Evolutionary conservation across 2,797 vertebrate species (phyloP), one percentile per base, ranked within the genome.

Genomic region (Merluccius polli): DNA sequence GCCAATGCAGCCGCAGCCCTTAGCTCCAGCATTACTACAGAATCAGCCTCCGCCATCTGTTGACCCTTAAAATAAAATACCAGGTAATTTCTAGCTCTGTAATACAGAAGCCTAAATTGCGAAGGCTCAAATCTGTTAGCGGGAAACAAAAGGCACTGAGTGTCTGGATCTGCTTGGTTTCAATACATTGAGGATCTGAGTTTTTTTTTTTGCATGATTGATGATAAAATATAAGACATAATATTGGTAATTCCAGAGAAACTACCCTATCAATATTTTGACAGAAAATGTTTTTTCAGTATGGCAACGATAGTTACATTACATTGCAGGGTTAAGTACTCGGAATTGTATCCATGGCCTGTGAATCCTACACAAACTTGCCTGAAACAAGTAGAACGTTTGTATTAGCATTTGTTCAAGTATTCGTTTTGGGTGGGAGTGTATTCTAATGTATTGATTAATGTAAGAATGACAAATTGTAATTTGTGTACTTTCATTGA

Each of bases 31-130:
- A 12, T 65, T 65, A 65, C 69, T 15, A 12, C 36, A 78, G 13
- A 73, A 76, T 83, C 10, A 72, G 13, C 71, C 31, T 30, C 44
- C 65, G 15, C 11, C 1, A 5, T 76, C 68, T 29, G 36, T n/a
- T 41, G 36, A 9, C 36, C 35, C 29, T 72, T 41, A 72, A 72
- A 44, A 68, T 75, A 65, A 65, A 65, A 65, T 27, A 12, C n/a
- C n/a, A 65, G 59, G 59, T 65, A 65, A 65, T 27, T 65, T 27
- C 9, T 65, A 65, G 27, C 59, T 65, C n/a, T 65, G 59, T 13
- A 27, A 65, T 27, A 65, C 24, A 27, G 59, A 65, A 65, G 59
- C 24, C n/a, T 65, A n/a, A 24, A 21, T 59, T 24, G 24, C n/a
- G n/a, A 27, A 10, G 24, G n/a, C 59, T 27, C 59, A 27, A 63